Base-by-base conservation (phyloP, 2,113 vertebrate species). In the Apteryx mantelli region DNA sequence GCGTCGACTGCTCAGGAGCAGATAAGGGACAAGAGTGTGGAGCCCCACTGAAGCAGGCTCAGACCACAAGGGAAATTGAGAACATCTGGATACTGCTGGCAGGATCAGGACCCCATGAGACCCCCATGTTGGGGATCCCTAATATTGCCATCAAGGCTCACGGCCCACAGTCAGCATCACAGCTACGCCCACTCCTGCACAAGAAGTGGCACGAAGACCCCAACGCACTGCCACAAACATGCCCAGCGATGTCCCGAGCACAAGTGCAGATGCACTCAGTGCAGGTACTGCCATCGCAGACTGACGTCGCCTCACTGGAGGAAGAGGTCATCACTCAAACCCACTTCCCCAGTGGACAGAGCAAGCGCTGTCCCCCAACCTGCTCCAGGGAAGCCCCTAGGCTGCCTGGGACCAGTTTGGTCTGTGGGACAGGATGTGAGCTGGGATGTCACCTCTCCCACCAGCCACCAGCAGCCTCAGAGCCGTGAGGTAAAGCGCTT, bases 211-310 rank as follows among this genome's bases (percentile, higher is more conserved):
- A 34, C 20, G 1, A 30, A 30, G 64, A 2, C 32, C 80, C 65
- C 53, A 5, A 11, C 13, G 16, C 1, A 22, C 64, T 64, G 24
- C 69, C 75, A 17, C 17, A n/a, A 28, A 26, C 68, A 4, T 5
- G 0, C 26, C 55, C 26, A 9, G 55, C 0, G 1, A 5, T 24
- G 32, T 46, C 85, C 56, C 16, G 5, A 0, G 0, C 4, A 1
- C 9, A 1, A 55, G 58, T n/a, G 48, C 32, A 32, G 63, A 6
- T 0, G 0, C 5, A 38, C 89, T 3, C 2, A 0, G 82, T 82
- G 40, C 65, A 24, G 2, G 2, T 7, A 70, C 15, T 48, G 28
- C 61, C 5, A 3, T 60, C 5, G 28, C 4, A 5, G 17, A 26
- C 5, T 7, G 30, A 34, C 22, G 30, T n/a, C 50, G 28, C 25